Evolutionary conservation across 2,888 invertebrate genomes (phyloP), one percentile per base, ranked within the genome.

Genomic region (Rhingia campestris): DNA sequence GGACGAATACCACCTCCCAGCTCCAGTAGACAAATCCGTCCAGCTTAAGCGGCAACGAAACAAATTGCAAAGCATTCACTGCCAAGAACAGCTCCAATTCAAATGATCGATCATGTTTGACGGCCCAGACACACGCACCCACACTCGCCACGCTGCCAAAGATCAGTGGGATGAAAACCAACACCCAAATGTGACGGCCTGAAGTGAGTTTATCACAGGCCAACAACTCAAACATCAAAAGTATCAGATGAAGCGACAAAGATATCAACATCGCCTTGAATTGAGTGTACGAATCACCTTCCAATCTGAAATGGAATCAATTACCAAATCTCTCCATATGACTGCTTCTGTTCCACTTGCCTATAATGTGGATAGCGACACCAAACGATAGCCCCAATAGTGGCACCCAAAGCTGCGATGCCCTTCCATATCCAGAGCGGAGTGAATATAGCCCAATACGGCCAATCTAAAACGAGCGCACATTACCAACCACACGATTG

Each of bases 341-440:
- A 22, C 22, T 2, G 2, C 22, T 22, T 14, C 0, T 3, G 9
- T 22, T 49, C 1, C n/a, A 86, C 69, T 88, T 91, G 96, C 97
- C 97, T 95, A 91, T 97, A 97, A 89, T 98, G 98, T 59, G 99
- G 99, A 92, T 97, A 96, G 88, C 96, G 94, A 95, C 97, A 97
- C 98, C 99, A 99, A 14, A 98, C 96, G 89, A 97, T 96, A 87
- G 97, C 97, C 63, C 99, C 99, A 75, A 98, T 94, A 56, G 95
- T 94, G 49, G 98, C 98, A 77, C 99, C 99, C 64, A 95, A 89
- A 47, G 99, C 95, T 12, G 98, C 98, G 90, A 98, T 89, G 85
- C 95, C 94, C 91, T 99, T 99, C 98, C 99, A 99, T 87, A 98
- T 94, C 98, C 98, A 99, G 89, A 99, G 95, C 63, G 99, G 99